Evolutionary conservation across 1,140 invertebrate species (phyloP).

Genomic region (Eriocheir sinensis): DNA sequence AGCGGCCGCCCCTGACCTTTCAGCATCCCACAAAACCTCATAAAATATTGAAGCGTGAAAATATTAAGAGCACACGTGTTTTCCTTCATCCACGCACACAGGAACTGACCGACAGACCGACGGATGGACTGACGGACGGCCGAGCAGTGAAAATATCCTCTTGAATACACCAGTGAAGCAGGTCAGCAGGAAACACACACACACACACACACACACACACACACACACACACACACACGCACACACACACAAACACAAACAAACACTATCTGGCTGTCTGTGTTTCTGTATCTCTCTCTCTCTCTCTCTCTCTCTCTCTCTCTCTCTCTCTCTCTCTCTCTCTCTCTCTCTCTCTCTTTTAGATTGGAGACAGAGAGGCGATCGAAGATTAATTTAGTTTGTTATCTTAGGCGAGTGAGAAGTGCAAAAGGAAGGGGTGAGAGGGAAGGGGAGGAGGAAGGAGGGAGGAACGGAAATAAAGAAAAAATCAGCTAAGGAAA

Average conservation of each 20-base stretch:
- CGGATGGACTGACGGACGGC: no score
- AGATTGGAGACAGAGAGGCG: not conserved
- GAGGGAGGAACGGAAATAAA: not conserved
- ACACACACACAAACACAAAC: not conserved
- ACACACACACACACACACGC: not conserved
- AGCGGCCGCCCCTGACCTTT: not conserved
- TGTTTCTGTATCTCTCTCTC: slow-evolving; percentile 25
- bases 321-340: slow-evolving; percentile 58
- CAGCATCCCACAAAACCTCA: not conserved
- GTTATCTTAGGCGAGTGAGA: not conserved
- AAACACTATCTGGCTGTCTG: not conserved
- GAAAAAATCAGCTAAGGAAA: no score
- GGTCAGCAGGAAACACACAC: not conserved
- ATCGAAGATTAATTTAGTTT: not conserved
- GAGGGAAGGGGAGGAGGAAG: not conserved
- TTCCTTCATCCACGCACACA: no score
- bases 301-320: slow-evolving; percentile 60
- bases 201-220: not conserved
- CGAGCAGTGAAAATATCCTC: no score
- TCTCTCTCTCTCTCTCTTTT: slow-evolving; percentile 50
- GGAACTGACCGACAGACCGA: no score
- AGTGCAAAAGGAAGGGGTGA: not conserved
- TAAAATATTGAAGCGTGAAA: no score
- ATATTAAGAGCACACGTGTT: no score
- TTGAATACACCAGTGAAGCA: no score